Evolutionary conservation across 2,113 vertebrate species (phyloP), one percentile per base, ranked within the genome.

Genomic region (Boleophthalmus pectinirostris): DNA sequence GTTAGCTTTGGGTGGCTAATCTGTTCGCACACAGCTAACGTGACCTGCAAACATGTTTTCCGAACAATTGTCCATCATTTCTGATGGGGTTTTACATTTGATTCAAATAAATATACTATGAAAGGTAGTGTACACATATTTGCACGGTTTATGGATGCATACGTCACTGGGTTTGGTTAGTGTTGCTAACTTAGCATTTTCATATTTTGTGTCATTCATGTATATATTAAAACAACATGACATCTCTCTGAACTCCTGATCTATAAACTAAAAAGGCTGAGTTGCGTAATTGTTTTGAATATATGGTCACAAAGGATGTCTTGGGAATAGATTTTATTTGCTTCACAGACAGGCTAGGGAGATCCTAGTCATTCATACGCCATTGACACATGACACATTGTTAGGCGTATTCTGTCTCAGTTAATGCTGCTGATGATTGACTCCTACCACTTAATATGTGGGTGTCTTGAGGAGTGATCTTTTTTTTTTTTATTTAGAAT

Each of bases 301-400:
- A 25, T 13, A 25, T 15, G 23, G 23, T 0, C 13, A 12, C 1
- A 4, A 24, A 4, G 21, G 10, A 15, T 58, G 13, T 15, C 57
- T 6, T 13, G 6, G 24, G 67, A 74, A 24, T 51, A 43, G 49
- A 64, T 23, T 8, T 63, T 68, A 35, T 64, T 18, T 78, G 78
- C 78, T 72, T 71, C 47, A 47, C 46, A 60, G 73, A 77, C 54
- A 76, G 43, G 66, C 67, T 46, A 23, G 3, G 13, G 13, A 8
- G 6, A 33, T 33, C 29, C 69, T 23, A 51, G 3, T 6, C 45
- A 57, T 68, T 58, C 5, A 29, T 74, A 66, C 60, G 77, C 81
- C 74, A 73, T 47, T 77, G 75, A 73, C 78, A 61, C 72, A 84
- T 86, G 77, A 87, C 82, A 5, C n/a, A n/a, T n/a, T 33, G n/a